A percentile compares a stretch with the other conserved stretches of the same genome.
These are phyloP conservation scores for Solen grandis DNA, from an alignment of 1,140 invertebrate species.

Conservation along the genomic window DNA sequence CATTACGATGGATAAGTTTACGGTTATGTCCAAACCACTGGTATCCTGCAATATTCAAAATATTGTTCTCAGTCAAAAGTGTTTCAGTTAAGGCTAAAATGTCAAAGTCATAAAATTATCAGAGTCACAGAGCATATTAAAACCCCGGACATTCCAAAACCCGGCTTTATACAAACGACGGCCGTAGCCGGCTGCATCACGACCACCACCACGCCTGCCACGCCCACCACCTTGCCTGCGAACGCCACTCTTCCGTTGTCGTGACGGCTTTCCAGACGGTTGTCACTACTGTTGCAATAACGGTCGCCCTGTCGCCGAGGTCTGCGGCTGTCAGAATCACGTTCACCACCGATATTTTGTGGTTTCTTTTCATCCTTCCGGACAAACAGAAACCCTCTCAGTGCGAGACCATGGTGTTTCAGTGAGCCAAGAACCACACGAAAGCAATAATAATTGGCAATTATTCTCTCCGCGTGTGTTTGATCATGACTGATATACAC, in stretches of 20 bases:
- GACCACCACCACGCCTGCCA: neutral
- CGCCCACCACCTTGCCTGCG: neutral
- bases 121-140: slow-evolving; percentile 1
- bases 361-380: neutral
- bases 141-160: slow-evolving; percentile 22
- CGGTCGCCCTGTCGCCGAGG: neutral
- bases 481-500: slow-evolving; percentile 17
- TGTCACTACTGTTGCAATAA: neutral
- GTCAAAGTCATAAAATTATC: slow-evolving; percentile 43
- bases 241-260: neutral
- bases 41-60: slow-evolving; percentile 25
- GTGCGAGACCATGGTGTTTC: neutral
- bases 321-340: neutral
- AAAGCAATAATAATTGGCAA: slow-evolving; percentile 6
- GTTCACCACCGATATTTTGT: neutral
- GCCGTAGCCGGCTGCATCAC: neutral
- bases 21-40: slow-evolving; percentile 47
- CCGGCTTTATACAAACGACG: neutral
- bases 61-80: slow-evolving; percentile 27
- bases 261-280: too few species aligned
- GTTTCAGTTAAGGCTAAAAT: slow-evolving; percentile 46
- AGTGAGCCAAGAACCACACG: neutral
- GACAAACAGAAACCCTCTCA: neutral
- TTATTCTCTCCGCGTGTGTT: neutral
- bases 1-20: slow-evolving; percentile 15